Evolutionary conservation across 2,888 invertebrate species (phyloP), one percentile per base, ranked within the genome.

Genomic region (Tillus elongatus): DNA sequence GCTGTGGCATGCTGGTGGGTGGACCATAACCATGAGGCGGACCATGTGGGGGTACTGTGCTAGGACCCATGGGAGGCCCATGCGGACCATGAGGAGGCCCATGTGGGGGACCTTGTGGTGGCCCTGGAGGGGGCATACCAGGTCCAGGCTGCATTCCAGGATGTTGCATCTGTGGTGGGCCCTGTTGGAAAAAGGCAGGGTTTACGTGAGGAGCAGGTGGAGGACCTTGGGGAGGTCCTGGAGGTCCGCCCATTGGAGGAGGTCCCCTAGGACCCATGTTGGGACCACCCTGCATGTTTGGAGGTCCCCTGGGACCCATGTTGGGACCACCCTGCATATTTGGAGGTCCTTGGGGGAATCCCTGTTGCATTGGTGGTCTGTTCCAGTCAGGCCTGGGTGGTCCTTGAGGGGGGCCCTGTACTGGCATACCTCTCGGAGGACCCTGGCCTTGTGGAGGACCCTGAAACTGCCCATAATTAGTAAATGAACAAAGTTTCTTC

Each of bases 131-230:
- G 4, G 82, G 80, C 30, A 78, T 79, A 1, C 79, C 61, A 6
- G 58, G 58, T 1, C 51, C 52, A 32, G 60, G 58, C 41, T 51
- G 63, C 62, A 65, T 64, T 2, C 58, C 66, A n/a, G 70, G 70
- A 54, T 73, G 73, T 41, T 72, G 73, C 49, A 72, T 71, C 47
- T 73, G 73, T 31, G 75, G 76, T 10, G 60, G 60, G 28, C 72
- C 72, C 67, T 87, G 88, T 56, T 85, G 87, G 68, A 93, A 93
- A 78, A 95, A 95, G 41, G 93, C 93, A 27, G 95, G 93, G 72
- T 95, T 95, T 48, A 95, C 91, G 66, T 95, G 93, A 32, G 93
- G 92, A 14, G 92, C 91, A 3, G 88, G 88, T 28, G 77, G 69
- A 3, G 54, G 54, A 24, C 71, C 72, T 50, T 69, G 71, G 13